A percentile compares a stretch with the other conserved stretches of the same genome.
Conservation (phyloP, 2,113 vertebrate genomes). For the Myodes glareolus region DNA sequence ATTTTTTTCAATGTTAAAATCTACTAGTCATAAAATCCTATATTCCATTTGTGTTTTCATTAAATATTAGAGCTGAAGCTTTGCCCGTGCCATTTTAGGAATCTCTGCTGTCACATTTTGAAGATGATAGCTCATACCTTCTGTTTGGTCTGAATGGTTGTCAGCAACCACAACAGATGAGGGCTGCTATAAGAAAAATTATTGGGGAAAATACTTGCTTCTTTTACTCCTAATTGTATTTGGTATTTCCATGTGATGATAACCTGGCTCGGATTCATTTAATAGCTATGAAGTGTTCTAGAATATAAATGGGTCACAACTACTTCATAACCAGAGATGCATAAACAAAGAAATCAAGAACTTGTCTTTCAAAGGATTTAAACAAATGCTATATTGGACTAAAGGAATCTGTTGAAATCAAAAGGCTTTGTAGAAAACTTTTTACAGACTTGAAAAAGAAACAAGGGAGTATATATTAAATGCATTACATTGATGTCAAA, state of each 20-base stretch:
- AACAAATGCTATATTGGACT: not conserved
- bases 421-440: not conserved
- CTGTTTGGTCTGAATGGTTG: no score
- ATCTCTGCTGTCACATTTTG: not conserved
- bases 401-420: not conserved
- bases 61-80: slow-evolving; percentile 2
- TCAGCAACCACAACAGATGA: not conserved
- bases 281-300: not conserved
- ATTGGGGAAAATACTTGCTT: not conserved
- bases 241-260: not conserved
- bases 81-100: not conserved
- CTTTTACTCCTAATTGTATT: not conserved
- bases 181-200: not conserved
- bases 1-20: slow-evolving; percentile 57
- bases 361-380: not conserved
- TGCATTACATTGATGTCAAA: not conserved
- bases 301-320: not conserved
- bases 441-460: not conserved
- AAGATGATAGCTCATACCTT: not conserved
- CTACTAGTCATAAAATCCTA: slow-evolving; percentile 26
- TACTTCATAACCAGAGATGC: not conserved
- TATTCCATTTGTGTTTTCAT: slow-evolving; percentile 47
- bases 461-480: not conserved
- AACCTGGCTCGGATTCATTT: not conserved
- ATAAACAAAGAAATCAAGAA: not conserved